Conservation (phyloP, 92 coral and sea anemone species). For the Pocillopora meandrina region DNA sequence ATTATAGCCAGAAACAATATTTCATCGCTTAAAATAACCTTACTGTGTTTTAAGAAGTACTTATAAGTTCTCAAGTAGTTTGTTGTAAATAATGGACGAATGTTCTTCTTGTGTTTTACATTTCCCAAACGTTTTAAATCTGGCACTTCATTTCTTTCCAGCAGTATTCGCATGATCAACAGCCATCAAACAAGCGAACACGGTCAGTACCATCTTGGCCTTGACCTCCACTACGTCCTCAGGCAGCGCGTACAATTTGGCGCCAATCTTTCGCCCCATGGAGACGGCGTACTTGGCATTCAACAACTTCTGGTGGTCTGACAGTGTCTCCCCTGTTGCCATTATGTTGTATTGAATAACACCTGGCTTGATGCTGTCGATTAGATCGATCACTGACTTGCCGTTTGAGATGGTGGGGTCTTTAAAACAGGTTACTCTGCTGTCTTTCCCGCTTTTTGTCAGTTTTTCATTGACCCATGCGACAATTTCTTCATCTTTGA, state of each 20-base stretch:
- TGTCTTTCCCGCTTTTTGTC: constrained; percentile 56
- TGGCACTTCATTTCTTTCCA: background rate
- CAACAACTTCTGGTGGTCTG: constrained; percentile 70
- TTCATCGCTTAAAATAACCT: no score
- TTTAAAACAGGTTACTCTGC: constrained; percentile 72
- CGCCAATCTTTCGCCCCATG: constrained; percentile 96
- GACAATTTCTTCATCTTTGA: constrained; percentile 82
- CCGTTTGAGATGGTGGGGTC: constrained; percentile 79
- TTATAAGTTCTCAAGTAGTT: no score
- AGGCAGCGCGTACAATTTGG: constrained; percentile 90
- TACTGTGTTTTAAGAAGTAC: no score
- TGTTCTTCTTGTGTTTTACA: no score
- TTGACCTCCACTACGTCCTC: constrained; percentile 97
- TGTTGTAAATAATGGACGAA: no score
- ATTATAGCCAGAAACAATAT: no score
- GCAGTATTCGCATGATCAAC: constrained; percentile 51
- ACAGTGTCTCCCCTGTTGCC: constrained; percentile 27
- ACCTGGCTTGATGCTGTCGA: constrained; percentile 90
- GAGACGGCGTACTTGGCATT: constrained; percentile 98
- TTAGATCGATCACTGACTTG: constrained; percentile 75
- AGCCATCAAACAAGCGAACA: constrained; percentile 99
- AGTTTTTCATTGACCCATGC: constrained; percentile 92
- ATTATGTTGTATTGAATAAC: constrained; percentile 75
- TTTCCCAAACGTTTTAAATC: background rate
- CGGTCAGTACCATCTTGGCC: constrained; percentile 95